Evolutionary conservation across 2,113 vertebrate genomes (phyloP).

Genomic region (Brachyhypopomus occidentalis): DNA sequence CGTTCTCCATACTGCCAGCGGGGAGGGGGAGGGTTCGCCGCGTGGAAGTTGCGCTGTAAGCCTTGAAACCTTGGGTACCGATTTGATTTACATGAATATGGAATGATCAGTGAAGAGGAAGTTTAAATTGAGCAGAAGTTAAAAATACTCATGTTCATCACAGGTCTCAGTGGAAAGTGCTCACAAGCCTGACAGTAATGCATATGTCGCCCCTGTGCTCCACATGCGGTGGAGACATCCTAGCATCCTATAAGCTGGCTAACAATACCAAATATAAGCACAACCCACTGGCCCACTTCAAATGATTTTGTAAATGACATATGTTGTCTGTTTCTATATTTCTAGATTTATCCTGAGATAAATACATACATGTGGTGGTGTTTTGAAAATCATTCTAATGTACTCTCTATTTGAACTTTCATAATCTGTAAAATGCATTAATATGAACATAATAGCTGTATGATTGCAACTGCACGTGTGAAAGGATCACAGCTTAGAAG

Average conservation of each 20-base stretch:
- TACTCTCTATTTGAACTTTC: no score
- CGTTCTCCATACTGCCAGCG: background rate
- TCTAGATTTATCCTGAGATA: background rate
- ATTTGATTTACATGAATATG: constrained; percentile 2
- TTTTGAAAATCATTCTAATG: no score
- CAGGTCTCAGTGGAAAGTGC: background rate
- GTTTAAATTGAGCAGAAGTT: background rate
- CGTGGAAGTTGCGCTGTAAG: background rate
- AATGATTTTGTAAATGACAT: background rate
- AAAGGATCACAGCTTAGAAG: background rate
- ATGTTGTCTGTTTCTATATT: background rate
- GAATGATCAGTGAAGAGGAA: background rate
- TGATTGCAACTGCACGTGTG: no score
- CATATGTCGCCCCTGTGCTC: background rate
- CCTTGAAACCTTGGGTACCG: background rate
- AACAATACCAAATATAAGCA: background rate
- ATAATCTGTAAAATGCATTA: no score
- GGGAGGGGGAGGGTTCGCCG: constrained; percentile 18
- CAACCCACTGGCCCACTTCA: background rate
- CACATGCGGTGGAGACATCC: background rate
- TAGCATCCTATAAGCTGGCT: background rate
- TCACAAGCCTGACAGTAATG: background rate
- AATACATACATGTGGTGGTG: no score
- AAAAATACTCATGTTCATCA: background rate
- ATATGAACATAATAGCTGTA: no score